Percentiles rank a stretch among this genome's conserved stretches.
Evolutionary conservation across 2,113 vertebrate species (phyloP).

Genomic region (Rhipidura dahli): DNA sequence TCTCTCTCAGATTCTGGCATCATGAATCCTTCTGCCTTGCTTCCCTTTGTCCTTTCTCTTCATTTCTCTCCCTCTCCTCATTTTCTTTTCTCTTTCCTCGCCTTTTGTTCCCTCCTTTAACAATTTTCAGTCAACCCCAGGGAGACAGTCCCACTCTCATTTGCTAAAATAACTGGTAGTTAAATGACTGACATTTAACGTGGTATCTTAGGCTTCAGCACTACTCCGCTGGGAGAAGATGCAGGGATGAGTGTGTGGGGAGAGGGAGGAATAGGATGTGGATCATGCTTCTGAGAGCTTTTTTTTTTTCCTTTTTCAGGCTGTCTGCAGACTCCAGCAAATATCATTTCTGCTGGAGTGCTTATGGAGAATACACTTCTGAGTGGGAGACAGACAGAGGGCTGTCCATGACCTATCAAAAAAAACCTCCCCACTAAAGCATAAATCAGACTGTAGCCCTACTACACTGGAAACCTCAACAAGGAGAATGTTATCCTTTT

Average conservation of each 20-base stretch:
- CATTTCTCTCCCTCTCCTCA: not conserved
- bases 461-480: not conserved
- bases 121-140: conserved; percentile 16
- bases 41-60: conserved; percentile 10
- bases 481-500: not conserved
- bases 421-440: not conserved
- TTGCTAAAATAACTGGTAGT: conserved; percentile 54
- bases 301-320: not conserved
- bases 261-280: conserved; percentile 48
- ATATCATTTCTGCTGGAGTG: not conserved
- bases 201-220: conserved; percentile 15
- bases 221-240: conserved; percentile 2
- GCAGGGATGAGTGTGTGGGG: conserved; percentile 23
- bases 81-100: not conserved
- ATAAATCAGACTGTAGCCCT: not conserved
- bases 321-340: conserved; percentile 13
- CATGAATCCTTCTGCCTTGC: not conserved
- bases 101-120: not conserved
- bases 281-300: not conserved
- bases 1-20: not conserved
- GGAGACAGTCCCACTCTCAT: conserved; percentile 55
- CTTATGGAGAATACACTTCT: not conserved
- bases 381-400: not conserved
- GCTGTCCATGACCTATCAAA: not conserved
- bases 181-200: conserved; percentile 49